Base-by-base conservation (phyloP, 2,888 invertebrate genomes). In the Drosophila nigricruria region DNA sequence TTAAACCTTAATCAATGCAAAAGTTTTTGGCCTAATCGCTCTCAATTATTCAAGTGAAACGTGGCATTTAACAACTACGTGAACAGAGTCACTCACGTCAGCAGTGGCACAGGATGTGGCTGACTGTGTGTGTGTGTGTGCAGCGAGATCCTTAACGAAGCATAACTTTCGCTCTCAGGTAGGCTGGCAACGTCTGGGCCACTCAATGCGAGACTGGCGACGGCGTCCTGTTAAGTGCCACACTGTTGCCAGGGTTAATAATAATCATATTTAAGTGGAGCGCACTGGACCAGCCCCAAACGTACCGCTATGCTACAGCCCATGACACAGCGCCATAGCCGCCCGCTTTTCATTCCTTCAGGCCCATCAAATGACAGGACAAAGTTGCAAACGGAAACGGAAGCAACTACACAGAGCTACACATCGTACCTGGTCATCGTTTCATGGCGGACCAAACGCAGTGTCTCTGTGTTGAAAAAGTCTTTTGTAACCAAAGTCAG, bases 31-130 rank as follows among this genome's bases (percentile, higher is more conserved):
- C 88, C 91, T 91, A 91, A 91, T 91, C 91, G 91, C 86, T 91
- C 90, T 89, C 91, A 91, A 91, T 91, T 91, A 91, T 91, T 91
- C 91, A 90, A 90, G 91, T 89, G 91, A 88, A 91, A 91, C 91
- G 91, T 91, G 91, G 90, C 84, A 88, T 90, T 90, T 90, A 90
- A 90, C 91, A 91, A 90, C 85, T 88, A 84, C 91, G 89, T 91
- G 91, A 87, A 83, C 47, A 36, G 50, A 54, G 58, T 62, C 54
- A 67, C 72, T 72, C 67, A 78, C 63, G 42, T 69, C 43, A 76
- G 40, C 53, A 70, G 72, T 60, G 70, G 49, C 25, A 43, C 38
- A 38, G 60, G 59, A 56, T 52, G 68, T 73, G 67, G 67, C 42
- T 18, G 16, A 50, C 5, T 34, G 10, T 16, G 23, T 5, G 12